phyloP scores from a whole-genome alignment of 1,140 invertebrate genomes.

The Drosophila baimaii region DNA sequence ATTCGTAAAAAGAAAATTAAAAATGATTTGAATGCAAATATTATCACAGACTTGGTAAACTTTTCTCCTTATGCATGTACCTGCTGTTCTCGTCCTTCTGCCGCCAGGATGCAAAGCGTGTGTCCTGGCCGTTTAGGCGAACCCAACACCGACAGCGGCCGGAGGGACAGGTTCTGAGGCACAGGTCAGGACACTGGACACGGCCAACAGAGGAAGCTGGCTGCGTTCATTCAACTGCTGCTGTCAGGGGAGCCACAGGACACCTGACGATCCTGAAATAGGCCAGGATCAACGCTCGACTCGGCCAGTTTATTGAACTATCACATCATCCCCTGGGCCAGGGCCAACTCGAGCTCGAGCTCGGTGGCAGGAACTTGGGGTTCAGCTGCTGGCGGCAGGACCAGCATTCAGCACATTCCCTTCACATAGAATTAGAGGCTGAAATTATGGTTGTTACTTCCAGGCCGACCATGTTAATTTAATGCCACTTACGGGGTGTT shows the following conservation, averaged over 20 bases:
- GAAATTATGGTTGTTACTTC: background rate
- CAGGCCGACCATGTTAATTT: background rate
- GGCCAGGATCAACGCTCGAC: constrained; percentile 67
- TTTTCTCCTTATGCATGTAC: constrained; percentile 13
- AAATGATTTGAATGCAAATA: no score
- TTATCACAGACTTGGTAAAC: no score
- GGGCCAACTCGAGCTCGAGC: no score
- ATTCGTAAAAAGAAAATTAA: no score
- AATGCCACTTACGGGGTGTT: background rate
- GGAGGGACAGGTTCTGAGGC: constrained; percentile 30
- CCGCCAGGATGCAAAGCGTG: constrained; percentile 72
- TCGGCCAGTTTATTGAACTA: constrained; percentile 73
- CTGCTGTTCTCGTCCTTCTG: constrained; percentile 56
- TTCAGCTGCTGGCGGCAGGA: constrained; percentile 32
- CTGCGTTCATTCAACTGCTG: constrained; percentile 55
- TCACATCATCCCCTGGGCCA: constrained; percentile 36
- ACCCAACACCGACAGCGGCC: constrained; percentile 20
- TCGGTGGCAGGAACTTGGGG: background rate
- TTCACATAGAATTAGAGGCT: constrained; percentile 5
- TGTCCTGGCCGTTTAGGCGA: constrained; percentile 49
- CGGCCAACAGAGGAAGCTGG: constrained; percentile 37
- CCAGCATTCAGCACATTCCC: constrained; percentile 25
- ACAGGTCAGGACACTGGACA: constrained; percentile 32
- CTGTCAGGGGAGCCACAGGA: constrained; percentile 28
- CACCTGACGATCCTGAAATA: constrained; percentile 45